phyloP scores from a whole-genome alignment of 2,888 invertebrate species.

The Apomyelois bistriatella region DNA sequence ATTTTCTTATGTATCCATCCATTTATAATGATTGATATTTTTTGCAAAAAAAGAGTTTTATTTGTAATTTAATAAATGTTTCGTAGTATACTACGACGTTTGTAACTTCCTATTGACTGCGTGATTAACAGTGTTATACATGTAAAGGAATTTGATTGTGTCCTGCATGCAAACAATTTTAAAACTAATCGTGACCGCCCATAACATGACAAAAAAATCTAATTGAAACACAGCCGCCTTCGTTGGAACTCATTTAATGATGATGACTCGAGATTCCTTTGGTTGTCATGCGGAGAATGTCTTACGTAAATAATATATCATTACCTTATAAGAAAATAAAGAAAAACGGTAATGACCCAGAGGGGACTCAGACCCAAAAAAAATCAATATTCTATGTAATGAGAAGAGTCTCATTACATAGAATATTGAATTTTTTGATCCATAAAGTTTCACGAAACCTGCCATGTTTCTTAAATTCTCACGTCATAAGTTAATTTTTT shows the following conservation, averaged over 20 bases:
- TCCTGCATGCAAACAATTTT: constrained; percentile 17
- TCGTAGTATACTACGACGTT: no score
- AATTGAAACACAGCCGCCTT: constrained; percentile 38
- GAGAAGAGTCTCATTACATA: constrained; percentile 24
- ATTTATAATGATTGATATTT: no score
- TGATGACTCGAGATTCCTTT: constrained; percentile 56
- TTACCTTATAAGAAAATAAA: constrained; percentile 45
- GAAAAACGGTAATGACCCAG: constrained; percentile 39
- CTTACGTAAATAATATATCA: constrained; percentile 55
- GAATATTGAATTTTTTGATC: constrained; percentile 7
- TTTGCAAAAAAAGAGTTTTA: no score
- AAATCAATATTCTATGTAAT: no score
- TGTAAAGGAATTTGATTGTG: constrained; percentile 10
- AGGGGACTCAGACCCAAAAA: no score
- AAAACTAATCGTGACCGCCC: constrained; percentile 34
- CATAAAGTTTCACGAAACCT: constrained; percentile 30
- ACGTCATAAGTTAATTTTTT: constrained; percentile 20
- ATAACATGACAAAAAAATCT: constrained; percentile 38
- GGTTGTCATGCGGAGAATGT: constrained; percentile 58
- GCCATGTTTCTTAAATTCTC: constrained; percentile 23
- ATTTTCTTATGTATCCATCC: no score
- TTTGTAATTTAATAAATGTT: no score
- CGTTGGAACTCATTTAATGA: constrained; percentile 47
- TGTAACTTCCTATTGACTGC: not conserved
- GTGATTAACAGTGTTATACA: not conserved